phyloP scores from a whole-genome alignment of 2,888 invertebrate genomes.

The Pollenia labialis region DNA sequence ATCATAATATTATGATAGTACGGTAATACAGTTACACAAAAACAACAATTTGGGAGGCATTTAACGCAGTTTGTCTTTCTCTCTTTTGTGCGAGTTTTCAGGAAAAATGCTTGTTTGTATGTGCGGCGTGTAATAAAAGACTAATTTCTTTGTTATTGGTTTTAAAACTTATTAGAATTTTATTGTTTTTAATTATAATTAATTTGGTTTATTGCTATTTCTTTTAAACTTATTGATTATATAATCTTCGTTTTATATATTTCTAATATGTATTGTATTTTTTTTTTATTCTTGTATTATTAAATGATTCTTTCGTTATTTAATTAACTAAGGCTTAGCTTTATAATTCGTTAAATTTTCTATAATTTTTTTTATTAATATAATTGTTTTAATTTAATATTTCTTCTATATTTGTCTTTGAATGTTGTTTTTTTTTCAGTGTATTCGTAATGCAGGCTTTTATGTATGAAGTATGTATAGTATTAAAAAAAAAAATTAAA shows the following conservation, averaged over 20 bases:
- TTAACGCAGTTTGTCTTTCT: no score
- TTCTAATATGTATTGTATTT: conserved; percentile 23
- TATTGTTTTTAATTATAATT: conserved; percentile 30
- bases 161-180: conserved; percentile 28
- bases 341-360: conserved; percentile 59
- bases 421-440: conserved; percentile 9
- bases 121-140: not conserved
- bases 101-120: not conserved
- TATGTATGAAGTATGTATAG: conserved; percentile 4
- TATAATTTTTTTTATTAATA: conserved; percentile 32
- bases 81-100: no score
- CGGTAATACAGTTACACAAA: no score
- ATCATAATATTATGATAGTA: no score
- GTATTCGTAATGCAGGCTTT: not conserved
- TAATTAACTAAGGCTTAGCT: conserved; percentile 43
- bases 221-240: conserved; percentile 31
- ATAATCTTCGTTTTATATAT: conserved; percentile 30
- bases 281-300: conserved; percentile 9
- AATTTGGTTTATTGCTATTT: conserved; percentile 54
- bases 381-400: conserved; percentile 32
- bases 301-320: conserved; percentile 21
- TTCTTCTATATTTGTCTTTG: conserved; percentile 11
- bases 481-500: conserved; percentile 14
- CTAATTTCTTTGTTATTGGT: not conserved
- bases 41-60: no score